Conservation (phyloP, 2,888 invertebrate genomes). For the Nebria salina region DNA sequence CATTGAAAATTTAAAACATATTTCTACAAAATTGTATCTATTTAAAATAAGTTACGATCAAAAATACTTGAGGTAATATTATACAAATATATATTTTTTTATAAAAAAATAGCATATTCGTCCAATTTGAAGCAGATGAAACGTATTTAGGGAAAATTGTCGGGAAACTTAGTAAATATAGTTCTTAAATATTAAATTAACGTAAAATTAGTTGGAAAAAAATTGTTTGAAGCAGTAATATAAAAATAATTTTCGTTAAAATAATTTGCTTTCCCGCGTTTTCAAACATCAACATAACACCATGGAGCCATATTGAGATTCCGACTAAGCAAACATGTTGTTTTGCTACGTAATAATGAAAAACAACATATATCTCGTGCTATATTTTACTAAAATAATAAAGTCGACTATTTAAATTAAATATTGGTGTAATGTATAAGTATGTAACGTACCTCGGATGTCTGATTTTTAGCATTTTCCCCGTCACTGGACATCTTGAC, state of each 20-base stretch:
- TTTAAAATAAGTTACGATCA: too few species aligned
- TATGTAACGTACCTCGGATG: conserved; percentile 58
- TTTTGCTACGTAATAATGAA: conserved; percentile 50
- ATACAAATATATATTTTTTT: neutral
- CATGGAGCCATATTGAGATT: conserved; percentile 59
- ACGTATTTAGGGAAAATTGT: neutral
- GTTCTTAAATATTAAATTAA: neutral
- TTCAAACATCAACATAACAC: conserved; percentile 60
- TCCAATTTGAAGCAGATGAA: neutral
- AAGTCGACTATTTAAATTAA: conserved; percentile 29
- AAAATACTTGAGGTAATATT: too few species aligned
- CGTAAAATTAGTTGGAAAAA: neutral
- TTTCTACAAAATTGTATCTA: too few species aligned
- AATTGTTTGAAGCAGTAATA: neutral
- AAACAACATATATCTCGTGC: conserved; percentile 35
- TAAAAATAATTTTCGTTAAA: neutral
- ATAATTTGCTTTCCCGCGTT: conserved; percentile 60
- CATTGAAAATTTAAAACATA: too few species aligned
- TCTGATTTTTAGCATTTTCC: conserved; percentile 61
- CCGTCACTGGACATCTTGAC: conserved; percentile 62
- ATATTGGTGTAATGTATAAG: conserved; percentile 19
- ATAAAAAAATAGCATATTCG: neutral
- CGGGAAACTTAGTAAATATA: neutral
- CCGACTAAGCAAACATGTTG: conserved; percentile 57
- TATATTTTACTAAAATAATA: conserved; percentile 24